These are phyloP conservation scores for Pseudorectes ferrugineus DNA, from an alignment of 2,113 vertebrate species.

Conservation along the genomic window DNA sequence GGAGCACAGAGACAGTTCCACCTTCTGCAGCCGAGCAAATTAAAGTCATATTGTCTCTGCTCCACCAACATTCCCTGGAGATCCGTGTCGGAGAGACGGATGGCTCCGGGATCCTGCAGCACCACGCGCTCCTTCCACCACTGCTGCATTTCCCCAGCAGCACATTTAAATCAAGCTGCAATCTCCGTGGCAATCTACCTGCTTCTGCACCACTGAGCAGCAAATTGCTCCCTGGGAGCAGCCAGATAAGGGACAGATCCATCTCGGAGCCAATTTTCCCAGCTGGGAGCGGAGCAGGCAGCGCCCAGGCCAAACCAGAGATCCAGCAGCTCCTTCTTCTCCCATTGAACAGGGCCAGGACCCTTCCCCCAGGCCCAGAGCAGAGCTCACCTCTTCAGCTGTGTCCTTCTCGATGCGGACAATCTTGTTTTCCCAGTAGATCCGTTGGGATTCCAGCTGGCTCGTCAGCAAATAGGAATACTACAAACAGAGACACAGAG, in stretches of 20 bases:
- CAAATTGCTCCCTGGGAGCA: constrained; percentile 34
- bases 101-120: constrained; percentile 37
- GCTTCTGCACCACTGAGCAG: constrained; percentile 39
- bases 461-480: constrained; percentile 96
- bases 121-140: background rate
- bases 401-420: constrained; percentile 96
- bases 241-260: background rate
- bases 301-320: accelerated
- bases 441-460: constrained; percentile 94
- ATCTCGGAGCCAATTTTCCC: background rate
- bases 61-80: constrained; percentile 25
- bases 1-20: constrained; percentile 23
- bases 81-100: background rate
- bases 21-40: background rate
- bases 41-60: constrained; percentile 32
- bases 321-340: background rate
- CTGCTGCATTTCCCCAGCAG: constrained; percentile 19
- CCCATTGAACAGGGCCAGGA: background rate
- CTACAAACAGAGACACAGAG: constrained; percentile 58
- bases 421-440: constrained; percentile 99
- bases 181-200: constrained; percentile 28
- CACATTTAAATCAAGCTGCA: background rate
- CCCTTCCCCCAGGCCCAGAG: background rate
- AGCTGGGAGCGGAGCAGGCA: background rate
- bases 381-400: constrained; percentile 85